A percentile compares a stretch with the other conserved stretches of the same genome.
These are phyloP conservation scores for Watsonalla cultraria DNA, from an alignment of 2,888 invertebrate genomes.

Conservation along the genomic window DNA sequence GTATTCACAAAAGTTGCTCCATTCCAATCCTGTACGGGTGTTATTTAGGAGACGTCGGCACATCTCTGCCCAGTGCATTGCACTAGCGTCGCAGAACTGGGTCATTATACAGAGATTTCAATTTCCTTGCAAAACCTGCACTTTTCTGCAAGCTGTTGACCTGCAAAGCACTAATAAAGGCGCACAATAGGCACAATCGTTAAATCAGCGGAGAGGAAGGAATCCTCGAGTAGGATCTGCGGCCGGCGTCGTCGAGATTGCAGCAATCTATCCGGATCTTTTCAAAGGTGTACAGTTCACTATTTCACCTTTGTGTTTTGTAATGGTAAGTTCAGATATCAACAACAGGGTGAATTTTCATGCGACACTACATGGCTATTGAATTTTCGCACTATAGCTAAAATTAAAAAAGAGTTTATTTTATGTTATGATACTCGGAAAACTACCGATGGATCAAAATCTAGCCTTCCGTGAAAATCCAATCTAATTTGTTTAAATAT, in stretches of 20 bases:
- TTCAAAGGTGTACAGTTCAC: slow-evolving; percentile 28
- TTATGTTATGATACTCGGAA: no score
- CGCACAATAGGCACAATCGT: slow-evolving; percentile 50
- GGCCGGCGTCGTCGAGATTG: slow-evolving; percentile 54
- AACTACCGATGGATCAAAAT: no score
- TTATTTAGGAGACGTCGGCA: not conserved
- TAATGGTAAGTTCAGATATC: slow-evolving; percentile 4
- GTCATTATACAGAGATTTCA: slow-evolving; percentile 19
- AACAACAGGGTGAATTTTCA: no score
- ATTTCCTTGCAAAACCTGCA: slow-evolving; percentile 20
- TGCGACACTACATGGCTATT: no score
- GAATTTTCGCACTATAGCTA: no score
- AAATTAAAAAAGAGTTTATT: no score
- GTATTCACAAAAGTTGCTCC: slow-evolving; percentile 5
- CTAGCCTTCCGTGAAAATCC: no score
- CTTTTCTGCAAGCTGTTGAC: slow-evolving; percentile 34
- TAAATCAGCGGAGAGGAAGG: slow-evolving; percentile 58
- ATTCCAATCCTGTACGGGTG: slow-evolving; percentile 3
- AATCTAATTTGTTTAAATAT: no score
- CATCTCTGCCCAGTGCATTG: not conserved
- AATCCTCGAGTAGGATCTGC: slow-evolving; percentile 57
- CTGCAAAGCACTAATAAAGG: slow-evolving; percentile 46
- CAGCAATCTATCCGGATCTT: slow-evolving; percentile 53
- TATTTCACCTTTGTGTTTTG: slow-evolving; percentile 14
- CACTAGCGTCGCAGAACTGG: slow-evolving; percentile 10